A percentile compares a stretch with the other conserved stretches of the same genome.
Conservation (phyloP, 2,113 vertebrate genomes). For the Pungitius pungitius region DNA sequence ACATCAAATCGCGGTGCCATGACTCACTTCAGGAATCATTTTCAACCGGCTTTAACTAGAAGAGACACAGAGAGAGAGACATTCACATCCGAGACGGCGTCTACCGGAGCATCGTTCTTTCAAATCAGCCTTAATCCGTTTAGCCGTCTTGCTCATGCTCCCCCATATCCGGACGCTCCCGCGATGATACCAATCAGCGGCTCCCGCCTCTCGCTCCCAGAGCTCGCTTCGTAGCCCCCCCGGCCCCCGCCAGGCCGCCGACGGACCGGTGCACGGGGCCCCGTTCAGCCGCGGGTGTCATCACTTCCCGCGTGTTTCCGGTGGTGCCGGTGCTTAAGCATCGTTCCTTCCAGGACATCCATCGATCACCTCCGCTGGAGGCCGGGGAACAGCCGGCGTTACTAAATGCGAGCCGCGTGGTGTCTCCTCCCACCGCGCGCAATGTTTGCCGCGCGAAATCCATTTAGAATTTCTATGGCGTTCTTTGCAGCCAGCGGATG, state of each 20-base stretch:
- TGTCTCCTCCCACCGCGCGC: slow-evolving; percentile 58
- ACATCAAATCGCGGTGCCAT: slow-evolving; percentile 63
- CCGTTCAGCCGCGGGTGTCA: no score
- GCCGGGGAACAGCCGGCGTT: slow-evolving; percentile 34
- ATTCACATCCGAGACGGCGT: slow-evolving; percentile 11
- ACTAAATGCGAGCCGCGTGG: slow-evolving; percentile 34
- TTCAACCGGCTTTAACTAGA: slow-evolving; percentile 6
- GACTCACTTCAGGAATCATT: slow-evolving; percentile 53
- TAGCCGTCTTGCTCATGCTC: slow-evolving; percentile 51
- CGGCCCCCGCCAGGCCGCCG: background rate
- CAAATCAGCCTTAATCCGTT: slow-evolving; percentile 66
- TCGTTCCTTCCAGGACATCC: no score
- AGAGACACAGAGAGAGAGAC: background rate
- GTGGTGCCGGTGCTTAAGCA: no score
- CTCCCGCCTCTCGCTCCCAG: slow-evolving; percentile 26
- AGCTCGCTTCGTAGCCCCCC: slow-evolving; percentile 11
- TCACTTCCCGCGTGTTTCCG: no score
- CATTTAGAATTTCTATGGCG: background rate
- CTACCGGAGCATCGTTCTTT: slow-evolving; percentile 41
- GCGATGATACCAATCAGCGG: slow-evolving; percentile 43
- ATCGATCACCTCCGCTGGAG: background rate
- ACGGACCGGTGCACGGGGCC: background rate
- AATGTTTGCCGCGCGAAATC: background rate
- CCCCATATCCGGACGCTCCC: slow-evolving; percentile 60
- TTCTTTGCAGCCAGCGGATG: slow-evolving; percentile 4